Evolutionary conservation across 2,888 invertebrate genomes (phyloP), one percentile per base, ranked within the genome.

Genomic region (Harmothoe impar): DNA sequence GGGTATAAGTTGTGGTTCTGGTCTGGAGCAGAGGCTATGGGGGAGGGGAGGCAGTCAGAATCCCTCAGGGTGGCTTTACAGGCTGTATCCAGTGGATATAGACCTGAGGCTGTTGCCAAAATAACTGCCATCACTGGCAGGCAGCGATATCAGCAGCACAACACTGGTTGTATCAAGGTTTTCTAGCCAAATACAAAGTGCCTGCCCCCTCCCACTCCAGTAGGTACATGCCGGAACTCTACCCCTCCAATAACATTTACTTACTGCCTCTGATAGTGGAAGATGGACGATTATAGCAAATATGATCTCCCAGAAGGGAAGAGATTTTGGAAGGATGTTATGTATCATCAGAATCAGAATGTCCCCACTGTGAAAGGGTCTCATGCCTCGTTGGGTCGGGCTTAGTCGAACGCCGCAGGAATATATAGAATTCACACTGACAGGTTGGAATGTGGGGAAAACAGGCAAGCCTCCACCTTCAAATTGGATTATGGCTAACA

Each of bases 161-260:
- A 62, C n/a, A n/a, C 62, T 62, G n/a, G 62, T 29, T 29, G 29
- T 15, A 25, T 72, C 72, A 15, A 29, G 29, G 72, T 72, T 72
- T 72, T 72, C 72, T 72, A 25, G 72, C n/a, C 72, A 72, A 72
- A 72, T 72, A 72, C 29, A 72, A 72, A 29, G 25, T 25, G 72
- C 29, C 72, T 25, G 72, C 29, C 29, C 15, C 72, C 25, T 72
- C 29, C 31, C 72, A 15, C 62, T 10, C 72, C 29, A 29, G 72
- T 29, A 29, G 29, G 72, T 25, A 62, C 62, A 43, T 43, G 43
- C 62, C 29, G 72, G 15, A 72, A 72, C 31, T 29, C 72, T 15
- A 29, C 0, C 72, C 29, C 72, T 72, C 15, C 62, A 29, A n/a
- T 72, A 72, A 72, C 72, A 72, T 72, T 72, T 25, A 72, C 72